Conservation (phyloP, 2,797 vertebrate species). For the Chelonia mydas region DNA sequence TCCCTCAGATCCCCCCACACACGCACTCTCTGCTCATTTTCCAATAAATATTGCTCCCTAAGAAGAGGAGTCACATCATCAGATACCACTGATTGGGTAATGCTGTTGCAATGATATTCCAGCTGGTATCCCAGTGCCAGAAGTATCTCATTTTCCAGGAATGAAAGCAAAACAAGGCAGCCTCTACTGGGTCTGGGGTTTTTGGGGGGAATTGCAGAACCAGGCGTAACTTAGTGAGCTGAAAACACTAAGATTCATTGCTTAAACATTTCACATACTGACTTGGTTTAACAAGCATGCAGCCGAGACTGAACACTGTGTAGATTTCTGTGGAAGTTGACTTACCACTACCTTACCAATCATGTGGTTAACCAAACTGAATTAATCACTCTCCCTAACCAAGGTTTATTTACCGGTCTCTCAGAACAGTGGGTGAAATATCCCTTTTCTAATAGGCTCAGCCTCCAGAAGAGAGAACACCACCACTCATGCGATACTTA, state of each 20-base stretch:
- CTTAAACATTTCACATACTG: slow-evolving; percentile 70
- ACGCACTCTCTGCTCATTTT: neutral
- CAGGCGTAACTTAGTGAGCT: slow-evolving; percentile 70
- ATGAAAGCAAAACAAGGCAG: slow-evolving; percentile 47
- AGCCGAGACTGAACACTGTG: neutral
- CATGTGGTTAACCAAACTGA: slow-evolving; percentile 5
- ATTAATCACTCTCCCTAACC: slow-evolving; percentile 5
- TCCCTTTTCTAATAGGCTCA: neutral
- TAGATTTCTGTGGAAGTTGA: slow-evolving; percentile 24
- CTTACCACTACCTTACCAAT: slow-evolving; percentile 1
- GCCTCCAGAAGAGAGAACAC: neutral
- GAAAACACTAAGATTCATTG: slow-evolving; percentile 70
- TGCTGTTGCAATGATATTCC: slow-evolving; percentile 34
- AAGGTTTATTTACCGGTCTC: neutral
- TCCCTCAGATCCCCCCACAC: neutral
- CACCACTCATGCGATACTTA: neutral
- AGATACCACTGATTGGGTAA: slow-evolving; percentile 43
- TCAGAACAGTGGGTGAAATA: neutral
- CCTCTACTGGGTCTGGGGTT: slow-evolving; percentile 52
- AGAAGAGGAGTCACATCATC: neutral
- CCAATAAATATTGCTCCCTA: neutral
- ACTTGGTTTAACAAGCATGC: slow-evolving; percentile 67
- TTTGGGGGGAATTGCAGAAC: slow-evolving; percentile 60
- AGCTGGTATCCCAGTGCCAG: slow-evolving; percentile 41
- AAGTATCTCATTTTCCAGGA: slow-evolving; percentile 72